A percentile compares a stretch with the other conserved stretches of the same genome.
phyloP scores from a whole-genome alignment of 2,113 vertebrate species.

The Sterrhoptilus dennistouni region DNA sequence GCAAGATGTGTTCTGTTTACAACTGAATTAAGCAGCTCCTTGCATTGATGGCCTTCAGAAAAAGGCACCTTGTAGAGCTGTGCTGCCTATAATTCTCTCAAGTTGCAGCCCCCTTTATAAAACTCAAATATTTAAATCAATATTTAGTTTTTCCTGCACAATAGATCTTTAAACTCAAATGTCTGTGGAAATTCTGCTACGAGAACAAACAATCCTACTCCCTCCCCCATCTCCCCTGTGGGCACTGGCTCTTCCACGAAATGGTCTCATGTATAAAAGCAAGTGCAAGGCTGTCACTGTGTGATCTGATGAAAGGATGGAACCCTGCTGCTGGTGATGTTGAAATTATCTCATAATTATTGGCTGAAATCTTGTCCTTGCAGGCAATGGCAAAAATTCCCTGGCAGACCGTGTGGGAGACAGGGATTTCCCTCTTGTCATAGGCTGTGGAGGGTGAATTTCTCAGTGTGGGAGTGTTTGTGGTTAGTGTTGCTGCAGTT shows the following conservation, averaged over 20 bases:
- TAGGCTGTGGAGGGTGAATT: background rate
- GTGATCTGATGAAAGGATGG: background rate
- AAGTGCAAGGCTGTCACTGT: background rate
- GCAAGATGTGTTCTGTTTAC: background rate
- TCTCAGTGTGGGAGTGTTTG: background rate
- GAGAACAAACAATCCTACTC: background rate
- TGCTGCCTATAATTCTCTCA: background rate
- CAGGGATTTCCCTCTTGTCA: background rate
- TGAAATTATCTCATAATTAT: background rate
- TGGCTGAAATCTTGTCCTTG: background rate
- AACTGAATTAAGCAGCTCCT: background rate
- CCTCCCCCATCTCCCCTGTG: background rate
- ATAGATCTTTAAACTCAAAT: background rate
- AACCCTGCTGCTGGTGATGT: background rate
- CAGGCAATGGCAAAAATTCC: background rate
- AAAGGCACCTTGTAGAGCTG: background rate
- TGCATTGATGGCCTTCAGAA: background rate
- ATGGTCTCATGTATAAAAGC: background rate
- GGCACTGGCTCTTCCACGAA: background rate
- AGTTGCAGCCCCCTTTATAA: background rate
- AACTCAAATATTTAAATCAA: background rate
- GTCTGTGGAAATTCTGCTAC: background rate
- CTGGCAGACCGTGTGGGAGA: background rate
- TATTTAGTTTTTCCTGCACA: background rate
- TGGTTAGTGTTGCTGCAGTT: background rate